Percentiles rank a stretch among this genome's conserved stretches.
These are phyloP conservation scores for Eristalinus sepulchralis DNA, from an alignment of 2,888 invertebrate genomes.

Conservation along the genomic window DNA sequence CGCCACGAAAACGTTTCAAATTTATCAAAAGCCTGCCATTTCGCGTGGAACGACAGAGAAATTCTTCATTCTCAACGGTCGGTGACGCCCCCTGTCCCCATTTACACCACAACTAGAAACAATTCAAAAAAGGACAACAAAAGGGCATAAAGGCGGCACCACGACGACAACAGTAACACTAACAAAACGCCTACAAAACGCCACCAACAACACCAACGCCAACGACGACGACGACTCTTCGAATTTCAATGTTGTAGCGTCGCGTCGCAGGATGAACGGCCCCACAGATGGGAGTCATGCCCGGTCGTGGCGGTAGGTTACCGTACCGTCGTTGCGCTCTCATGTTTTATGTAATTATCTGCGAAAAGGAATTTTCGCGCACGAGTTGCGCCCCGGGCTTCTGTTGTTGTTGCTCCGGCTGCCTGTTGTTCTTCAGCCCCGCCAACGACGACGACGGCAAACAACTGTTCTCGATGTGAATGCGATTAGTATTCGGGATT, in stretches of 20 bases:
- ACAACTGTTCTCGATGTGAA: not conserved
- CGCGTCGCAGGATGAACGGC: not conserved
- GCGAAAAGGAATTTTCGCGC: not conserved
- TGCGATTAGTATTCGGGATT: not conserved
- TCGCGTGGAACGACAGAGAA: not conserved
- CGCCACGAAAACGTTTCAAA: not conserved
- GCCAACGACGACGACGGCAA: not conserved
- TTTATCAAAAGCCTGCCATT: not conserved
- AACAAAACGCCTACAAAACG: no score
- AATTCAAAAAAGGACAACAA: not conserved
- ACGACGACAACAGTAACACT: no score
- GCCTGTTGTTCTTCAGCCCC: not conserved
- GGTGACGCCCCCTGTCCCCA: not conserved
- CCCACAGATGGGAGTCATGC: not conserved
- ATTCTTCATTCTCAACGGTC: not conserved
- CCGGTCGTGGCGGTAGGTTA: not conserved
- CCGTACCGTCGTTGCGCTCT: not conserved
- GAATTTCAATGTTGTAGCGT: not conserved
- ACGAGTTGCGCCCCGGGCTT: not conserved
- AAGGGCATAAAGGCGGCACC: not conserved
- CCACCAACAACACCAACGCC: not conserved
- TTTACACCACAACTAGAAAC: not conserved
- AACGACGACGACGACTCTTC: not conserved
- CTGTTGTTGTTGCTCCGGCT: not conserved
- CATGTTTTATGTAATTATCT: not conserved